Percentiles rank a stretch among this genome's conserved stretches.
Conservation (phyloP, 2,888 invertebrate genomes). For the Gryllus longicercus region DNA sequence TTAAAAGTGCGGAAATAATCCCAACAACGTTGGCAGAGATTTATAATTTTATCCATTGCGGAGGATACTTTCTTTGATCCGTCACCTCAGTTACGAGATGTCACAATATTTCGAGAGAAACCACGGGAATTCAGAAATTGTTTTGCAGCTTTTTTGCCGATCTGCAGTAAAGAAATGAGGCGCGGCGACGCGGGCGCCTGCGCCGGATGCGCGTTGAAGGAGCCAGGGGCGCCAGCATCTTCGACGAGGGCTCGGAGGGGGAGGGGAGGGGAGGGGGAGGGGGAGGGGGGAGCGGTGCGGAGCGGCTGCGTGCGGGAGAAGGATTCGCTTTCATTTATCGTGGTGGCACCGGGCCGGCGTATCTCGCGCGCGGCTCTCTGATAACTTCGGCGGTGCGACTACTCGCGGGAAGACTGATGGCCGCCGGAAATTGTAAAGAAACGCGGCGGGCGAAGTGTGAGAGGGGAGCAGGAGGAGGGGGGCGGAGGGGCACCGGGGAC, state of each 20-base stretch:
- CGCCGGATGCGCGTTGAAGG: too few relatives aligned
- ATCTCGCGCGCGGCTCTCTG: neutral
- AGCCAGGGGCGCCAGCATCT: too few relatives aligned
- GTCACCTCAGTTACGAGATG: too few relatives aligned
- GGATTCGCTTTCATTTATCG: constrained; percentile 10
- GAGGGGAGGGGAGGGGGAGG: neutral
- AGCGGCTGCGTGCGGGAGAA: neutral
- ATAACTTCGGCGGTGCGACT: neutral
- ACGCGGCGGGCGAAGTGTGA: neutral
- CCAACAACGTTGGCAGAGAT: too few relatives aligned
- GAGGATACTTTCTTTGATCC: too few relatives aligned
- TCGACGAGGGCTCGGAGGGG: neutral
- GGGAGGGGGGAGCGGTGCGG: neutral
- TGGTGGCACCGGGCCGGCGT: neutral
- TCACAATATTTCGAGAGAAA: too few relatives aligned
- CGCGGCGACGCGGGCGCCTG: too few relatives aligned
- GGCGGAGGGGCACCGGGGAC: neutral
- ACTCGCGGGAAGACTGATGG: neutral
- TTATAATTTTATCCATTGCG: too few relatives aligned
- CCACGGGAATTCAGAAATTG: too few relatives aligned
- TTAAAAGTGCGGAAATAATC: too few relatives aligned
- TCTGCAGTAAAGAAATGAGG: too few relatives aligned
- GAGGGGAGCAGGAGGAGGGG: neutral
- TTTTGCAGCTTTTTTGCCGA: too few relatives aligned
- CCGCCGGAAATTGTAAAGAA: constrained; percentile 2